Evolutionary conservation across 2,888 invertebrate species (phyloP).

Genomic region (Acronicta leporina): DNA sequence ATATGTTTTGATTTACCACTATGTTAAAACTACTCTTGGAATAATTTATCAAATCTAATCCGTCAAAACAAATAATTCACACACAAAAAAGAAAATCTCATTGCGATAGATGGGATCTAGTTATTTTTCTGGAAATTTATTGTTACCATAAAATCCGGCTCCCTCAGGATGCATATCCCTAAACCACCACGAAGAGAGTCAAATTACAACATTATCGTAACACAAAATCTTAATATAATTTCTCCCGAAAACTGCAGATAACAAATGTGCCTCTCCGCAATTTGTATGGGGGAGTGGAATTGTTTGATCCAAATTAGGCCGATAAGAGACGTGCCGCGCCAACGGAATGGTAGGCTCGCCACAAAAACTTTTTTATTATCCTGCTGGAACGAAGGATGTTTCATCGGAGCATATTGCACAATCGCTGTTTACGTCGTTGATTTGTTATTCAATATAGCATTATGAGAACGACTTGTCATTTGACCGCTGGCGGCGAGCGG

Average conservation of each 20-base stretch:
- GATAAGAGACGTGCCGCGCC: conserved; percentile 81
- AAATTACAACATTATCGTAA: conserved; percentile 83
- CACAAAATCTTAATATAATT: conserved; percentile 86
- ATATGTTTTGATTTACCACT: conserved; percentile 5
- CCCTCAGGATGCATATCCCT: conserved; percentile 70
- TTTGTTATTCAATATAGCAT: conserved; percentile 65
- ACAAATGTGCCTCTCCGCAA: conserved; percentile 82
- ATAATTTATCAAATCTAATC: conserved; percentile 7
- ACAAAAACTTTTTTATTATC: conserved; percentile 79
- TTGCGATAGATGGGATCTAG: conserved; percentile 74
- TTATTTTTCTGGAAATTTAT: conserved; percentile 79
- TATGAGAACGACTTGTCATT: conserved; percentile 65
- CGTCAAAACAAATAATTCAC: conserved; percentile 46
- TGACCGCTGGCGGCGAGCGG: conserved; percentile 52
- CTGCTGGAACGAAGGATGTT: conserved; percentile 63
- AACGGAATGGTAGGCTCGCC: conserved; percentile 68
- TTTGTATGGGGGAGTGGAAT: conserved; percentile 82
- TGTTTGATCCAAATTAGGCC: conserved; percentile 86
- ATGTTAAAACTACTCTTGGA: conserved; percentile 17
- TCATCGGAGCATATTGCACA: conserved; percentile 61
- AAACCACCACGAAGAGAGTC: conserved; percentile 70
- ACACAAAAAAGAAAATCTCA: conserved; percentile 68
- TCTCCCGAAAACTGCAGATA: conserved; percentile 84
- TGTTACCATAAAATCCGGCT: conserved; percentile 77
- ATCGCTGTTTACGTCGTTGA: conserved; percentile 59